A percentile compares a stretch with the other conserved stretches of the same genome.
Conservation (phyloP, 2,888 invertebrate genomes). For the Tethea ocularis region DNA sequence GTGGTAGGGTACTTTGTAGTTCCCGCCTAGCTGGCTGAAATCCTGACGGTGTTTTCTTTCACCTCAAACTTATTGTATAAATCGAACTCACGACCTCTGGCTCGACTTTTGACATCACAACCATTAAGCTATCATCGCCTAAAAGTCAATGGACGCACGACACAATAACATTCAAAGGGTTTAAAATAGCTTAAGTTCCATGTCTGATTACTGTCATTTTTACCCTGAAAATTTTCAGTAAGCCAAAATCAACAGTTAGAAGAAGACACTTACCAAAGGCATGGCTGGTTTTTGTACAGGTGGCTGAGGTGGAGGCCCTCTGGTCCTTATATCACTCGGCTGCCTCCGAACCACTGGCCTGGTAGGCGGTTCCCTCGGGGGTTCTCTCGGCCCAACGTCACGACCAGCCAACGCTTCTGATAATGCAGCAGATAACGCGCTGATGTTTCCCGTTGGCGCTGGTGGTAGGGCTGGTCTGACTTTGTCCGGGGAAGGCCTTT, state of each 20-base stretch:
- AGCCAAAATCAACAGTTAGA: no score
- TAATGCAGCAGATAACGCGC: conserved; percentile 66
- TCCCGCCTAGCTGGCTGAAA: no score
- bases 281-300: conserved; percentile 88
- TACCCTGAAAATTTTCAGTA: conserved; percentile 4
- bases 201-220: not conserved
- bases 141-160: no score
- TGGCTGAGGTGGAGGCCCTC: conserved; percentile 93
- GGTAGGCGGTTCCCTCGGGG: conserved; percentile 60
- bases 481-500: conserved; percentile 65
- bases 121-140: no score
- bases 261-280: conserved; percentile 79
- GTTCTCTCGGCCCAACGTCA: conserved; percentile 58
- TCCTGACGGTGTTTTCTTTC: no score
- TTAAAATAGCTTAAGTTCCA: no score
- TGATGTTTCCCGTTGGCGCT: conserved; percentile 52
- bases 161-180: no score
- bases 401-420: conserved; percentile 65
- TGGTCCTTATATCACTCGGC: conserved; percentile 69
- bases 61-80: no score
- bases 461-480: conserved; percentile 46
- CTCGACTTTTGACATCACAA: no score
- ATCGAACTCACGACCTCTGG: no score
- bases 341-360: conserved; percentile 64
- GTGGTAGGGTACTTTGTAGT: no score